Conservation (phyloP, 2,888 invertebrate species). For the Cheilosia soror region DNA sequence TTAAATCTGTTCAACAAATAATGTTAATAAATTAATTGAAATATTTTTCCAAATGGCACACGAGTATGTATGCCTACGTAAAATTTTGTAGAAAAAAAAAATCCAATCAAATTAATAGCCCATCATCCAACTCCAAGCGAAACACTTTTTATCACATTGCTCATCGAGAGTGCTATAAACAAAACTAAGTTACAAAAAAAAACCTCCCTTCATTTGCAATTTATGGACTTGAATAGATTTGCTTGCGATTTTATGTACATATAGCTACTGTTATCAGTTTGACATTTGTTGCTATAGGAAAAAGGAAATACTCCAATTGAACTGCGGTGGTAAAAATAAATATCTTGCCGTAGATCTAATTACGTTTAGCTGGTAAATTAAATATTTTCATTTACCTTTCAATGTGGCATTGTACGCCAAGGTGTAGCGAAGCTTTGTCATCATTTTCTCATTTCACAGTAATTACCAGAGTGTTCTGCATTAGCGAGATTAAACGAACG, state of each 20-base stretch:
- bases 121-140: not conserved
- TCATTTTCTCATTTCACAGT: slow-evolving; percentile 29
- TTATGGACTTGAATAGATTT: not conserved
- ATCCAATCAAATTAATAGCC: not conserved
- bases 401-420: not conserved
- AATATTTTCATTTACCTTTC: not conserved
- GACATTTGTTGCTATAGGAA: not conserved
- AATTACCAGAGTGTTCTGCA: slow-evolving; percentile 69
- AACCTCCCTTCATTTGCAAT: not conserved
- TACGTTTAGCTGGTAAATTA: not conserved
- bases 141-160: not conserved
- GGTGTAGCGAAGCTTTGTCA: not conserved
- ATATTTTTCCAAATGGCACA: too few species aligned
- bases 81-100: not conserved
- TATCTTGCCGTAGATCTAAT: not conserved
- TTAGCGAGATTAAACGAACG: slow-evolving; percentile 60
- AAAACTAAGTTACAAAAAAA: not conserved
- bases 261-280: not conserved
- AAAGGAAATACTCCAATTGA: not conserved
- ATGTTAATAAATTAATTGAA: too few species aligned
- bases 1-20: too few species aligned
- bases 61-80: too few species aligned
- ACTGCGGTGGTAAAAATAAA: too few species aligned
- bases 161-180: not conserved
- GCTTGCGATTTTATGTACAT: not conserved